Conservation (phyloP, 2,113 vertebrate species). For the Clarias macrocephalus region DNA sequence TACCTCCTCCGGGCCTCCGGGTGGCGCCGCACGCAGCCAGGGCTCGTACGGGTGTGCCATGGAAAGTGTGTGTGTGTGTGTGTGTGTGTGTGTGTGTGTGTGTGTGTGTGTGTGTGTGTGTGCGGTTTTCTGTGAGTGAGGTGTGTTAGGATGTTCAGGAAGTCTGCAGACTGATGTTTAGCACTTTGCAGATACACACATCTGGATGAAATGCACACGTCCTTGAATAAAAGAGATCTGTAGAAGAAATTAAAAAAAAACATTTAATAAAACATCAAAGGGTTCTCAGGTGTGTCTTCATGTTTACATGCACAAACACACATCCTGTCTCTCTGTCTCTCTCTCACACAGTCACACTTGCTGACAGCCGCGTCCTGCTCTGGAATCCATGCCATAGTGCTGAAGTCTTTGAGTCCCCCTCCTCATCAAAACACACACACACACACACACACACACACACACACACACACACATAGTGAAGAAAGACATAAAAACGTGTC, state of each 20-base stretch:
- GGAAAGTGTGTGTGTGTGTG: background rate
- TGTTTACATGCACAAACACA: background rate
- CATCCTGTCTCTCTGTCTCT: background rate
- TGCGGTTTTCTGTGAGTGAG: background rate
- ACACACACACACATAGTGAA: constrained; percentile 33
- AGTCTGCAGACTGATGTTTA: background rate
- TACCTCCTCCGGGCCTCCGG: constrained; percentile 81
- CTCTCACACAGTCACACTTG: background rate
- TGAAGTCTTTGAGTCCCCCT: constrained; percentile 3
- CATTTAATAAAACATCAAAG: background rate
- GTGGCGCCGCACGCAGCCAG: constrained; percentile 86
- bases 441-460: constrained; percentile 29
- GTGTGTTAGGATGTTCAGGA: background rate
- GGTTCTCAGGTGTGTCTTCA: background rate
- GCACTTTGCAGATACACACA: constrained; percentile 5
- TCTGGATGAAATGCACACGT: too few species aligned
- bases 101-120: background rate
- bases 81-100: background rate
- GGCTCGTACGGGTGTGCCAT: constrained; percentile 94
- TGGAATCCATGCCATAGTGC: constrained; percentile 2
- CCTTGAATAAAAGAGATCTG: background rate
- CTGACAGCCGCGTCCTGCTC: constrained; percentile 26
- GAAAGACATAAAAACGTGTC: constrained; percentile 65
- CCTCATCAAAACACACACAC: constrained; percentile 31
- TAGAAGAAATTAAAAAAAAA: background rate